Conservation (phyloP, 2,797 vertebrate species). For the Helostoma temminkii region DNA sequence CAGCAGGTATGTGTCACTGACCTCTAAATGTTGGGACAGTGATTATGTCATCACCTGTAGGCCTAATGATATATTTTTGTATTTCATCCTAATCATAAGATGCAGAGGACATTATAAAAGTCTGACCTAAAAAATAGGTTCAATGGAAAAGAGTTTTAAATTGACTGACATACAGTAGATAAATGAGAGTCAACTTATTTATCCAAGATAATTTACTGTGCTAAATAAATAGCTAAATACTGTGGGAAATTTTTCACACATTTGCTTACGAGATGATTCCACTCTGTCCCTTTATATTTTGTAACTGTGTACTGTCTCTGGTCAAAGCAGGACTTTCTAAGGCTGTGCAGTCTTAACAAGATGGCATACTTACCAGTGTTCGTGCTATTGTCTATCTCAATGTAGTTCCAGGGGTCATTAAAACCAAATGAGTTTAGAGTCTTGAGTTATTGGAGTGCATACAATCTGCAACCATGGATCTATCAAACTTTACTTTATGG, state of each 20-base stretch:
- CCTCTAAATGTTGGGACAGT: slow-evolving; percentile 25
- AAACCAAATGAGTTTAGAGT: slow-evolving; percentile 7
- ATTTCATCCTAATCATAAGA: no score
- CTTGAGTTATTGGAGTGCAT: neutral
- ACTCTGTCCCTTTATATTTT: neutral
- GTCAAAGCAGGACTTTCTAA: neutral
- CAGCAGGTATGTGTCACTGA: slow-evolving; percentile 61
- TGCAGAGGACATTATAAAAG: no score
- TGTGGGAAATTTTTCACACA: neutral
- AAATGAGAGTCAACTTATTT: no score
- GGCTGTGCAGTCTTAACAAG: neutral
- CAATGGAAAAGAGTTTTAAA: neutral
- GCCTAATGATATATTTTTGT: neutral
- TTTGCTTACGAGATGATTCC: no score
- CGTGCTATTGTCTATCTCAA: neutral
- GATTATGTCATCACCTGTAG: slow-evolving; percentile 13
- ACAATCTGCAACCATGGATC: slow-evolving; percentile 1
- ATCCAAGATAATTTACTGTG: no score
- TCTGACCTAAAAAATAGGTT: no score
- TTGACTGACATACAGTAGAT: neutral
- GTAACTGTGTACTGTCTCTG: no score
- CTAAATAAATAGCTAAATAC: neutral
- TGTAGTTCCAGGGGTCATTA: neutral
- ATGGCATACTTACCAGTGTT: neutral
- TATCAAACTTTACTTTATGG: slow-evolving; percentile 14